Evolutionary conservation across 1,140 invertebrate genomes (phyloP), one percentile per base, ranked within the genome.

Genomic region (Atopsyche davidsoni): DNA sequence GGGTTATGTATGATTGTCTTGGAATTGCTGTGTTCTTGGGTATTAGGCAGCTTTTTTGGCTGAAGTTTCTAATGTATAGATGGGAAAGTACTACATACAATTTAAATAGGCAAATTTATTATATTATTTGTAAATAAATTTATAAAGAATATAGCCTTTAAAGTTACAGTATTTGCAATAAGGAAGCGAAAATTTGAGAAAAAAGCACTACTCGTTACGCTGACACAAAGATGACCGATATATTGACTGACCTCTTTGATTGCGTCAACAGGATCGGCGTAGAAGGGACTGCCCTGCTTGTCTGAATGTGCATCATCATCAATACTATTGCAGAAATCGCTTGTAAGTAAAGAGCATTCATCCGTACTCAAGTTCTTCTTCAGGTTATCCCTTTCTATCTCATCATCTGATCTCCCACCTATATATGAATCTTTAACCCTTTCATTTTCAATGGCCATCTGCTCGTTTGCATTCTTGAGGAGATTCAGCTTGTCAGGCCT

Each of bases 251-350:
- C 72, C 62, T 75, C 72, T 65, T 75, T 75, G 35, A 95, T 75
- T 13, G 89, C 83, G 74, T 94, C 91, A 6, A 90, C 89, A 25
- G 92, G 92, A 70, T 94, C 91, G 2, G 89, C 87, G 66, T 95
- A 95, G 59, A 92, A 91, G 0, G 91, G 90, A 65, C 89, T 92
- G 9, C 81, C 82, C 60, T 87, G 80, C 57, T 85, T 83, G 16
- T 75, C 72, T 51, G 71, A 67, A 31, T 72, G 69, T 38, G 65
- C 63, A 17, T 68, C 70, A 34, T 70, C 64, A 36, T 59, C 62
- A 46, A 59, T 24, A 45, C 43, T 51, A 25, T 49, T 53, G 35
- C 51, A 58, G 28, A 58, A 58, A 22, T 58, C 56, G 36, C 51
- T 58, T 2, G 51, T 54, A 9, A 58, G 18, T 19, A 58, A 34